Evolutionary conservation across 1,140 invertebrate genomes (phyloP).

Genomic region (Cepaea nemoralis): DNA sequence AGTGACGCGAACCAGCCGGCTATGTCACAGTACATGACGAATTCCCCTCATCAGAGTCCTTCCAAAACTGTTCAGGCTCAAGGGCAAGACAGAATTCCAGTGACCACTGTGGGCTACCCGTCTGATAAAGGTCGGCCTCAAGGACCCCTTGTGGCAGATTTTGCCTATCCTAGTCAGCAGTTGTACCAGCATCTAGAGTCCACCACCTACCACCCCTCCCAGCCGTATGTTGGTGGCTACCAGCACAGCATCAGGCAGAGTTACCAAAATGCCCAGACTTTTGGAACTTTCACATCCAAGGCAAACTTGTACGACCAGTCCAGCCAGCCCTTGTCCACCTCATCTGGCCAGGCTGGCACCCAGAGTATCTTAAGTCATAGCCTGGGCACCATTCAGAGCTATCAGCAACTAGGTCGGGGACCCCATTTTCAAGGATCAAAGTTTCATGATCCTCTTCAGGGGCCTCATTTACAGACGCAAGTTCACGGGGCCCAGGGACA

Average conservation of each 20-base stretch:
- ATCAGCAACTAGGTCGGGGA: constrained; percentile 1
- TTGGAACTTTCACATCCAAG: constrained; percentile 7
- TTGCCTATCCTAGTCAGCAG: background rate
- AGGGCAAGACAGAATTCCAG: background rate
- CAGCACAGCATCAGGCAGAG: background rate
- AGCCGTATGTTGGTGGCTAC: background rate
- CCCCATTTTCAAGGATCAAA: background rate
- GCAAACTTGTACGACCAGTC: constrained; percentile 3
- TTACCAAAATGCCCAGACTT: constrained; percentile 17
- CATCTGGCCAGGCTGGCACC: constrained; percentile 24
- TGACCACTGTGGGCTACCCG: constrained; percentile 4
- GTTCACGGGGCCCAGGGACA: background rate
- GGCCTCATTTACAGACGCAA: background rate
- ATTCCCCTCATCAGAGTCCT: constrained; percentile 28
- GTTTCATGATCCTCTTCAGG: background rate
- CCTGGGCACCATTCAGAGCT: background rate
- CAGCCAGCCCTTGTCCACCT: constrained; percentile 9
- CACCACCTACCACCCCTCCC: background rate
- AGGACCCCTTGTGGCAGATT: background rate
- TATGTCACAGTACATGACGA: background rate
- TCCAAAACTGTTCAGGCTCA: background rate
- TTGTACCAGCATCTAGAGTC: background rate
- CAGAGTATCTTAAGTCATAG: constrained; percentile 1
- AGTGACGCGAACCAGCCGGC: background rate
- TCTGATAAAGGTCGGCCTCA: background rate